phyloP scores from a whole-genome alignment of 2,113 vertebrate genomes.

The Rhinoderma darwinii region DNA sequence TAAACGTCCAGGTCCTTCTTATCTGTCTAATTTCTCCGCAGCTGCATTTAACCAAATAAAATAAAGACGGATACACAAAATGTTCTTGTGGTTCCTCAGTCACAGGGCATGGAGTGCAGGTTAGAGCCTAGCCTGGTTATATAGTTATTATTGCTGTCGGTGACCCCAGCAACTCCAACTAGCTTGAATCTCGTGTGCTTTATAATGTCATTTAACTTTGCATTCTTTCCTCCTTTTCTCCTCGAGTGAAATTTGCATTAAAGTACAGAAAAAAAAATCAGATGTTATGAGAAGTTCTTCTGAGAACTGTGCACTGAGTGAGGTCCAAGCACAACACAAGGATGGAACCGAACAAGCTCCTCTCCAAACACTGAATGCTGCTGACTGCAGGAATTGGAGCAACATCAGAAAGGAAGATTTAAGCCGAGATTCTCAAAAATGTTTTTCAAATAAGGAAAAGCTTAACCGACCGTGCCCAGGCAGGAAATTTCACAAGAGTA shows the following conservation, averaged over 20 bases:
- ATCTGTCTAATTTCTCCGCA: neutral
- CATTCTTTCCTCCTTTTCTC: neutral
- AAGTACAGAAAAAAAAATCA: conserved; percentile 21
- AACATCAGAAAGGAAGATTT: conserved; percentile 38
- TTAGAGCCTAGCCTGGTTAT: neutral
- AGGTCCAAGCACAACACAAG: conserved; percentile 49
- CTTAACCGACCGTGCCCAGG: conserved; percentile 24
- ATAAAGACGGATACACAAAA: neutral
- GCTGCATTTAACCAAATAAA: conserved; percentile 3
- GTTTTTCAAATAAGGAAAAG: conserved; percentile 48
- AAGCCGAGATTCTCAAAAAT: conserved; percentile 50
- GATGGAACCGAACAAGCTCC: conserved; percentile 27
- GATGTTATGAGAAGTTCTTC: conserved; percentile 39
- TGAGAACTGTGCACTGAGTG: neutral
- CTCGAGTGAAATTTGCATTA: conserved; percentile 12
- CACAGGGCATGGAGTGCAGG: neutral
- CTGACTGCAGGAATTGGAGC: conserved; percentile 47
- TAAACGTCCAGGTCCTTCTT: neutral
- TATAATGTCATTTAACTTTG: neutral
- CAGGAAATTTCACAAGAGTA: conserved; percentile 33
- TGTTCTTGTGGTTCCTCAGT: neutral
- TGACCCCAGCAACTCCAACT: neutral
- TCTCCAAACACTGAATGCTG: conserved; percentile 42
- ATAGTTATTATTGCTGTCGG: neutral
- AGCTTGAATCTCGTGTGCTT: neutral